phyloP scores from a whole-genome alignment of 2,888 invertebrate species.

The Troilus luridus region DNA sequence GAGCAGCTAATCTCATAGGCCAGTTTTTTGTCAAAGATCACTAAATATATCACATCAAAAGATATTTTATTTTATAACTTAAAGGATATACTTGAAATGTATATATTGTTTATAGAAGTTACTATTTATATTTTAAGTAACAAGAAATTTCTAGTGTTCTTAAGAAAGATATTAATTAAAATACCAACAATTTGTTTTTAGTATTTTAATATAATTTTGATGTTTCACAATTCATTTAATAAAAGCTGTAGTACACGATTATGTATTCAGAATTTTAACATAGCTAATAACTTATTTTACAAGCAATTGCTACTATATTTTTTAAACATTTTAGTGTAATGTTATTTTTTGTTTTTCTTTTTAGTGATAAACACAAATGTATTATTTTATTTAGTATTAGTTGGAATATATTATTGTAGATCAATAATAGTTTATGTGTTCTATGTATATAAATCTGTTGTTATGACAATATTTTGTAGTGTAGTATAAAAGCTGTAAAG shows the following conservation, averaged over 20 bases:
- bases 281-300: not conserved
- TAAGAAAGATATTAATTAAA: not conserved
- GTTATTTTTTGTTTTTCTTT: not conserved
- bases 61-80: not conserved
- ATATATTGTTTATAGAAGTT: constrained; percentile 13
- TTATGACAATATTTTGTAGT: not conserved
- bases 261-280: not conserved
- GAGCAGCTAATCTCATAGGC: constrained; percentile 81
- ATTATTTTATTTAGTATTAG: constrained; percentile 22
- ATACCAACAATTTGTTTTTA: not conserved
- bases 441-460: not conserved
- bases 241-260: not conserved
- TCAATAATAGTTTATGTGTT: not conserved
- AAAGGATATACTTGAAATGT: not conserved
- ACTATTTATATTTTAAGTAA: not conserved
- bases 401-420: not conserved
- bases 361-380: not conserved
- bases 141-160: not conserved
- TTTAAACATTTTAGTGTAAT: not conserved
- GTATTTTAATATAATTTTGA: not conserved
- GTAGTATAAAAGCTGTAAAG: not conserved
- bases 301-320: not conserved
- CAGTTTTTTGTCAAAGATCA: constrained; percentile 80
- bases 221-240: not conserved
- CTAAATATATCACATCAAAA: not conserved